A percentile compares a stretch with the other conserved stretches of the same genome.
Conservation (phyloP, 1,140 invertebrate species). For the Zaprionus ghesquierei region DNA sequence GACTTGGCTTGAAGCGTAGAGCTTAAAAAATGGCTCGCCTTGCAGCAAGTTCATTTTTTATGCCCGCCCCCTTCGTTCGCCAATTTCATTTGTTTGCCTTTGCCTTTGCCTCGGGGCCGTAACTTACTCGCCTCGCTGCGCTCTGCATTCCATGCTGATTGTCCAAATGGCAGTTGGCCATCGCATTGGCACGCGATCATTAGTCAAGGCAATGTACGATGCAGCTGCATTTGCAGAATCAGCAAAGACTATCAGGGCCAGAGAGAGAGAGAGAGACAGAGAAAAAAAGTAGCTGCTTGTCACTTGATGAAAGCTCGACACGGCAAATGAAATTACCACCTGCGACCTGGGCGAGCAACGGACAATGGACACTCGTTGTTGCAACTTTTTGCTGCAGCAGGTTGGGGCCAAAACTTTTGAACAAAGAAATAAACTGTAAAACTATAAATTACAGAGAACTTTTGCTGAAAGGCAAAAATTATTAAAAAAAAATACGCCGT, state of each 20-base stretch:
- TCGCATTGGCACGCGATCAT: conserved; percentile 74
- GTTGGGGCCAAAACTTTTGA: neutral
- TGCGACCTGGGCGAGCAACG: neutral
- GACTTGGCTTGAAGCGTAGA: conserved; percentile 39
- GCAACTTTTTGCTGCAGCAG: neutral
- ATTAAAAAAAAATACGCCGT: too few species aligned
- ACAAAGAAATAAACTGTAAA: neutral
- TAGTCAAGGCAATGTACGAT: conserved; percentile 55
- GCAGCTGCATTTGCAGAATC: conserved; percentile 10
- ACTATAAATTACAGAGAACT: neutral
- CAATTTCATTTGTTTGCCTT: conserved; percentile 69
- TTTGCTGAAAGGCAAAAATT: neutral
- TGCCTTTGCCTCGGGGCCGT: conserved; percentile 15
- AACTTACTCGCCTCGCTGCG: conserved; percentile 52
- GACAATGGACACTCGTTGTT: neutral
- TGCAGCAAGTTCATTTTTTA: conserved; percentile 19
- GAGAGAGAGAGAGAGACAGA: neutral
- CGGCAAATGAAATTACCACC: conserved; percentile 44
- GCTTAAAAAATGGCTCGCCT: conserved; percentile 55
- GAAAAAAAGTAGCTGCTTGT: conserved; percentile 22
- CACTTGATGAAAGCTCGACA: conserved; percentile 56
- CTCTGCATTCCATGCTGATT: conserved; percentile 30
- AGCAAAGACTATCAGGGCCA: neutral
- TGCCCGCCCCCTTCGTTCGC: neutral
- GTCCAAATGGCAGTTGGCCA: conserved; percentile 56